Conservation (phyloP, 2,888 invertebrate species). For the Saturnia japonica region DNA sequence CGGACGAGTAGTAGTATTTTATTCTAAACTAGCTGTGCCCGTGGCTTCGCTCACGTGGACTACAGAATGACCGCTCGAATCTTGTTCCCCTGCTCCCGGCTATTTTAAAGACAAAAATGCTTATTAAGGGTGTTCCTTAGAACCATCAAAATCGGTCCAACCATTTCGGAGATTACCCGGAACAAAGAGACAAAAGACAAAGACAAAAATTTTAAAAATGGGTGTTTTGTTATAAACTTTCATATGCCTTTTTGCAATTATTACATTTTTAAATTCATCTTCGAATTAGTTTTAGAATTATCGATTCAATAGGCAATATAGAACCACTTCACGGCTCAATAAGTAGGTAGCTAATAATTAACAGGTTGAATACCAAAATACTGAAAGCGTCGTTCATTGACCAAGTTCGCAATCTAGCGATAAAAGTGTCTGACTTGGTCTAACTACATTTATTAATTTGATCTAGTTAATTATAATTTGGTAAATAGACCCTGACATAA, state of each 20-base stretch:
- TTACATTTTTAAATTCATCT: not conserved
- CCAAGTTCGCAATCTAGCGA: not conserved
- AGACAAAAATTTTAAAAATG: too few species aligned
- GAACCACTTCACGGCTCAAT: not conserved
- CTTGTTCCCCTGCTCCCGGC: too few species aligned
- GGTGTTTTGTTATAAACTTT: slow-evolving; percentile 3
- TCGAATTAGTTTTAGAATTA: not conserved
- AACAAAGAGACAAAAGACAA: too few species aligned
- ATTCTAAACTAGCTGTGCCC: too few species aligned
- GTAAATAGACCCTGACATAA: not conserved
- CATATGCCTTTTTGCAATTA: not conserved
- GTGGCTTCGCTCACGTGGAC: too few species aligned
- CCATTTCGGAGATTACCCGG: too few species aligned
- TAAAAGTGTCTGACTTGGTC: not conserved
- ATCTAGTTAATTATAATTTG: not conserved
- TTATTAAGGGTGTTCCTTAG: too few species aligned
- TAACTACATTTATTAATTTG: not conserved
- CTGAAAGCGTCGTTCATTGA: not conserved
- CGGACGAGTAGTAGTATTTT: too few species aligned
- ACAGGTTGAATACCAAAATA: not conserved
- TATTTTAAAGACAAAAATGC: too few species aligned
- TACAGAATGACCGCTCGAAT: too few species aligned
- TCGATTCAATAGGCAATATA: not conserved
- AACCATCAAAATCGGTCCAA: too few species aligned
- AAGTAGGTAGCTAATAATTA: not conserved